Evolutionary conservation across 2,888 invertebrate species (phyloP).

Genomic region (Baccha elongata): DNA sequence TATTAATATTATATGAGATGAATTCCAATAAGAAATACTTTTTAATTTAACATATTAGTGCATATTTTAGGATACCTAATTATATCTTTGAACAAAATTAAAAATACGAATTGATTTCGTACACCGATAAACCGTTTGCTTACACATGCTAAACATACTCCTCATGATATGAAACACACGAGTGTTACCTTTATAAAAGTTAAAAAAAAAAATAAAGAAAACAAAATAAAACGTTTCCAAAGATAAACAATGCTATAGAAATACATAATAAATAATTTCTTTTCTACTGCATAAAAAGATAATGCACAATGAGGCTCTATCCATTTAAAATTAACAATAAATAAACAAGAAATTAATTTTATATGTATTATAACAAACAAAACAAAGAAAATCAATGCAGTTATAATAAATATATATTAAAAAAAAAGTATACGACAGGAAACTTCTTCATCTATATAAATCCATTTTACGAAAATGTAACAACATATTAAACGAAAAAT

Average conservation of each 20-base stretch:
- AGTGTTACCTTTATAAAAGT: conserved; percentile 25
- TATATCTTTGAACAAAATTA: not conserved
- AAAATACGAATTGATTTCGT: conserved; percentile 4
- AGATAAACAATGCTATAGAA: conserved; percentile 35
- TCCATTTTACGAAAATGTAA: conserved; percentile 51
- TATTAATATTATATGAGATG: not conserved
- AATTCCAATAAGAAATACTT: not conserved
- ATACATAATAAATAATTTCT: conserved; percentile 15
- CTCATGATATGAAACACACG: conserved; percentile 27
- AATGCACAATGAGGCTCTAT: conserved; percentile 43
- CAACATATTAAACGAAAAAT: conserved; percentile 59
- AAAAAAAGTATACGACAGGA: conserved; percentile 59
- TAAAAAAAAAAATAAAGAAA: not conserved
- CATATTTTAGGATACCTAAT: conserved; percentile 5
- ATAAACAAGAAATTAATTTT: conserved; percentile 50
- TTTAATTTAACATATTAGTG: conserved; percentile 21
- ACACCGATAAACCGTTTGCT: conserved; percentile 16
- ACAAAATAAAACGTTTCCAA: conserved; percentile 48
- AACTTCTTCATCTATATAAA: conserved; percentile 49
- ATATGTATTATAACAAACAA: conserved; percentile 26
- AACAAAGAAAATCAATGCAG: conserved; percentile 60
- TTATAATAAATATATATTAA: conserved; percentile 46
- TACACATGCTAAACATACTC: conserved; percentile 65
- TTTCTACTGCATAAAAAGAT: conserved; percentile 45
- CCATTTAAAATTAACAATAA: conserved; percentile 63